Percentiles rank a stretch among this genome's conserved stretches.
Evolutionary conservation across 1,140 invertebrate species (phyloP).

Genomic region (Anastrepha ludens): DNA sequence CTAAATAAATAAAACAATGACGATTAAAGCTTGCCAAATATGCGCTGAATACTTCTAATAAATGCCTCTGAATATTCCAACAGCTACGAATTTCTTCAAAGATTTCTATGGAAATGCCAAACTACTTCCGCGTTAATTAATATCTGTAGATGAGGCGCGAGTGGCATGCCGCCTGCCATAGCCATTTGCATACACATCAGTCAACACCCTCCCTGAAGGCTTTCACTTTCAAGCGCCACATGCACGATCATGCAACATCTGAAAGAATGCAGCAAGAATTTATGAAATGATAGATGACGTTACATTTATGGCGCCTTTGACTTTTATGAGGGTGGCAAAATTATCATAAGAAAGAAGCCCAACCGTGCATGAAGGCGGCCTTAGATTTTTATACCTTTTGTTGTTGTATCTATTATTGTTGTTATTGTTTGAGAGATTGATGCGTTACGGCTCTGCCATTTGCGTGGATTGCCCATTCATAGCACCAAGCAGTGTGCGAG

Average conservation of each 20-base stretch:
- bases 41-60: neutral
- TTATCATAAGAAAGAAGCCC: conserved; percentile 23
- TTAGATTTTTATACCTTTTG: neutral
- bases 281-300: conserved; percentile 20
- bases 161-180: neutral
- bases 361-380: no score
- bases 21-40: no score
- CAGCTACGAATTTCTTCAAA: neutral
- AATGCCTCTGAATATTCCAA: neutral
- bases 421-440: neutral
- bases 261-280: neutral
- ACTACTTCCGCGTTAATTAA: conserved; percentile 32
- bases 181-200: neutral
- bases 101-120: conserved; percentile 32
- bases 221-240: neutral
- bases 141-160: neutral
- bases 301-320: conserved; percentile 9
- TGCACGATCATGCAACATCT: neutral
- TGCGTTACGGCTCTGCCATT: no score
- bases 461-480: no score
- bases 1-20: no score
- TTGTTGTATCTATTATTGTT: neutral
- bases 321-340: neutral
- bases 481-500: neutral
- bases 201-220: neutral